Evolutionary conservation across 2,888 invertebrate species (phyloP), one percentile per base, ranked within the genome.

Genomic region (Metallyticus violacea): DNA sequence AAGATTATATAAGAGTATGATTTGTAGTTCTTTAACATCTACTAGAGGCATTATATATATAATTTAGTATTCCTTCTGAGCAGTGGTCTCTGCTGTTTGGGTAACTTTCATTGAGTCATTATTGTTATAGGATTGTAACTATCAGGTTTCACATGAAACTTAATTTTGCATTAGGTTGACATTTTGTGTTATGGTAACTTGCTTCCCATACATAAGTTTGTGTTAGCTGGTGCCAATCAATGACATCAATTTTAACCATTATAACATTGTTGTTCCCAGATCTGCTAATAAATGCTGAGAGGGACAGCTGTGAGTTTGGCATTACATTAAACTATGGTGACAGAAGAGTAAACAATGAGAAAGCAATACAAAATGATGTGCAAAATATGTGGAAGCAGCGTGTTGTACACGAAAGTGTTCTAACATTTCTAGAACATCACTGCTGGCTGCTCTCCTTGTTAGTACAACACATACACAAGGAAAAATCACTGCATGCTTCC

Each of bases 391-490:
- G 87, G 86, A 79, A 40, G 9, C 40, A 79, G 6, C 78, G 77
- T 26, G 84, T 81, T 5, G 79, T 88, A 26, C 79, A 81, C 4
- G 88, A 88, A 77, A 25, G 87, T 62, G 85, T 89, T 62, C 81
- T 89, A 5, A 87, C 88, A 80, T 95, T 95, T 89, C 92, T 96
- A 2, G 94, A 94, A 85, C 92, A 94, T 80, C 93, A 95, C 88
- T 95, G 95, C 89, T 95, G 95, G 95, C 92, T 95, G 0, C 90
- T 96, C 79, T 95, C 95, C 0, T 94, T 95, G 90, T 93, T 96
- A n/a, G 93, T 95, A 29, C 94, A 94, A 89, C 94, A 94, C 90
- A 94, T 95, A 88, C 94, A 95, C 89, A 93, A 93, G 0, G 92
- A 94, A 6, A 92, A 93, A 6, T 93, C 93, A 78, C 62, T 85